Conservation (phyloP, 2,113 vertebrate genomes). For the Anarhynchus alexandrinus region DNA sequence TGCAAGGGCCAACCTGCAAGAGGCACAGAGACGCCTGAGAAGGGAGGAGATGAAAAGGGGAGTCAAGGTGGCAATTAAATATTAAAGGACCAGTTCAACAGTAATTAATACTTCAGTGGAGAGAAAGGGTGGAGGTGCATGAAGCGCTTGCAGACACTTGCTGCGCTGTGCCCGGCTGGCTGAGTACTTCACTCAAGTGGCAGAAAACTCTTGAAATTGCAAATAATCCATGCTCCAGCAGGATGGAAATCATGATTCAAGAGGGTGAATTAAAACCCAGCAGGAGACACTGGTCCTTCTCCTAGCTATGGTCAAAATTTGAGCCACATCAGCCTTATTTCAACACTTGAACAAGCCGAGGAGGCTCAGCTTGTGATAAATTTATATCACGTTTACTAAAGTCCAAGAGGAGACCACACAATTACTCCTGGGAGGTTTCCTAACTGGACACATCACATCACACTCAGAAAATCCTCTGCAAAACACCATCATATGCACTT, state of each 20-base stretch:
- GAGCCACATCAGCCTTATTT: background rate
- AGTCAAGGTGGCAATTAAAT: slow-evolving; percentile 36
- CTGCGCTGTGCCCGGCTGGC: background rate
- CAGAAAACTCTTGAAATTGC: background rate
- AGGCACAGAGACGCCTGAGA: background rate
- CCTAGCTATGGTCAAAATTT: background rate
- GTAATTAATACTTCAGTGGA: slow-evolving; percentile 1
- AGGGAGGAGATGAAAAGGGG: slow-evolving; percentile 36
- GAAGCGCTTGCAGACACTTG: background rate
- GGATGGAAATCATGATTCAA: background rate
- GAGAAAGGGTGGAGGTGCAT: background rate
- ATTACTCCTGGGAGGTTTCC: background rate
- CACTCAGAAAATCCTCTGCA: background rate
- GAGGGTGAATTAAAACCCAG: background rate
- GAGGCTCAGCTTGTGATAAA: background rate
- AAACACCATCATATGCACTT: background rate
- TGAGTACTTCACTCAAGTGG: background rate
- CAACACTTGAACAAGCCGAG: background rate
- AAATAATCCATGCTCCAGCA: background rate
- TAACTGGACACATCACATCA: background rate
- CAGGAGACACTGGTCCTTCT: background rate
- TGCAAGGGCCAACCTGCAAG: background rate
- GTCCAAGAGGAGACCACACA: background rate
- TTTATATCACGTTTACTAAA: background rate
- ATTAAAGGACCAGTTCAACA: slow-evolving; percentile 23